phyloP scores from a whole-genome alignment of 2,888 invertebrate species.

The Aleiodes testaceus region DNA sequence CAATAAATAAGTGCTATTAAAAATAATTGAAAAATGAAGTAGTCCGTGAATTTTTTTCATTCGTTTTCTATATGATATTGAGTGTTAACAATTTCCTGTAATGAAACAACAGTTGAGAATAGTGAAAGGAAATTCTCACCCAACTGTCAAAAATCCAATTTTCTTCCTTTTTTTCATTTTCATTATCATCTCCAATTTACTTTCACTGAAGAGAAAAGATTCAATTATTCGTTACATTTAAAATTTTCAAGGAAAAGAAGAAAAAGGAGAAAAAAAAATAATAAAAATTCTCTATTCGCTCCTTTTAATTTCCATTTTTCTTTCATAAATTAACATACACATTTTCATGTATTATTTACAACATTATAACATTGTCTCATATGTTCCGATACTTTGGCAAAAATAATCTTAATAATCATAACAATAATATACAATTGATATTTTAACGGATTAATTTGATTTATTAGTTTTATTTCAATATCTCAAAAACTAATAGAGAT shows the following conservation, averaged over 20 bases:
- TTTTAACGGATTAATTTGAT: too few relatives aligned
- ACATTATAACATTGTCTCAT: background rate
- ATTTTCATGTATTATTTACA: background rate
- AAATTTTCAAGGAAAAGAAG: too few relatives aligned
- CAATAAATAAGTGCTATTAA: background rate
- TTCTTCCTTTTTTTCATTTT: conserved; percentile 6
- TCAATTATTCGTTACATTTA: too few relatives aligned
- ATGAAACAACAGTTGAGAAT: conserved; percentile 9
- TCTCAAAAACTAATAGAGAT: too few relatives aligned
- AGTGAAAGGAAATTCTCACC: conserved; percentile 26
- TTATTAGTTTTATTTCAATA: background rate
- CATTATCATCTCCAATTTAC: background rate
- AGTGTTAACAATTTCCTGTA: conserved; percentile 14
- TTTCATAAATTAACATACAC: conserved; percentile 12
- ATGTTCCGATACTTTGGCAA: conserved; percentile 11
- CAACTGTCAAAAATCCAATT: conserved; percentile 7
- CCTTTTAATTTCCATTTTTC: background rate
- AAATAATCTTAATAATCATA: background rate
- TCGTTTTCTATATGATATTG: background rate
- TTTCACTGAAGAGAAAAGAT: background rate
- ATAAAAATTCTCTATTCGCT: background rate
- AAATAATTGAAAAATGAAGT: conserved; percentile 3
- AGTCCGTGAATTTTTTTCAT: background rate
- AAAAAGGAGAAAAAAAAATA: too few relatives aligned
- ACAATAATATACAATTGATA: background rate